These are phyloP conservation scores for Zaprionus ghesquierei DNA, from an alignment of 1,140 invertebrate genomes.

Conservation along the genomic window DNA sequence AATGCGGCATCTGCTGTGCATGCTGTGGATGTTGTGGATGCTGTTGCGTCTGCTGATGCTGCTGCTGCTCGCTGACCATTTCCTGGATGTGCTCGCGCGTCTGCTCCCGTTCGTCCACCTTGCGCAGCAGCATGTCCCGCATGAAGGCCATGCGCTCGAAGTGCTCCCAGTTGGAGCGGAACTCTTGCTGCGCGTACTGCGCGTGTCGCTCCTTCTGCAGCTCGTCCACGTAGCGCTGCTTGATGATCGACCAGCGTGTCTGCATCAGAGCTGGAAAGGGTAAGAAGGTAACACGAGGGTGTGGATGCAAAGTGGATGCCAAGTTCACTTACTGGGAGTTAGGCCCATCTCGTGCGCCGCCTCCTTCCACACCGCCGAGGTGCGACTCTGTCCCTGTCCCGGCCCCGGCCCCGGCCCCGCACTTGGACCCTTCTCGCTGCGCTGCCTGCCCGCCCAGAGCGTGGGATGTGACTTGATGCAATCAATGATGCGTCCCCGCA, in stretches of 20 bases:
- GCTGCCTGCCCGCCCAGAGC: slow-evolving; percentile 73
- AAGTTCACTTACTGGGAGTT: slow-evolving; percentile 65
- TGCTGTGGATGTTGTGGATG: slow-evolving; percentile 44
- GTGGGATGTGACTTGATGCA: slow-evolving; percentile 73
- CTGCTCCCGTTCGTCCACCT: slow-evolving; percentile 76
- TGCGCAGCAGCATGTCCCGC: slow-evolving; percentile 70
- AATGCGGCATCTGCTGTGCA: slow-evolving; percentile 29
- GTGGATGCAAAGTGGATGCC: not conserved
- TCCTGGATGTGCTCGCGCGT: slow-evolving; percentile 79
- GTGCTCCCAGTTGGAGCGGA: slow-evolving; percentile 78
- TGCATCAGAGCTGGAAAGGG: slow-evolving; percentile 60
- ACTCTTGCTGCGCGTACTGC: slow-evolving; percentile 61
- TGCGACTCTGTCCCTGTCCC: slow-evolving; percentile 73
- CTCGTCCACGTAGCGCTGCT: slow-evolving; percentile 78
- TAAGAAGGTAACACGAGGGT: not conserved
- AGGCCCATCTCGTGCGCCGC: slow-evolving; percentile 72
- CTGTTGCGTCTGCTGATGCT: slow-evolving; percentile 60
- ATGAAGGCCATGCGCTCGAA: slow-evolving; percentile 80
- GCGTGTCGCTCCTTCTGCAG: slow-evolving; percentile 76
- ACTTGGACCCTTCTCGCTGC: slow-evolving; percentile 66
- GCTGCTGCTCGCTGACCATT: slow-evolving; percentile 76
- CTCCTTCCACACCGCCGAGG: slow-evolving; percentile 78
- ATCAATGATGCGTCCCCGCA: slow-evolving; percentile 78
- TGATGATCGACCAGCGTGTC: slow-evolving; percentile 79
- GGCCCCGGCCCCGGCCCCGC: slow-evolving; percentile 76